phyloP scores from a whole-genome alignment of 2,113 vertebrate genomes.

The Crotalus helleri region DNA sequence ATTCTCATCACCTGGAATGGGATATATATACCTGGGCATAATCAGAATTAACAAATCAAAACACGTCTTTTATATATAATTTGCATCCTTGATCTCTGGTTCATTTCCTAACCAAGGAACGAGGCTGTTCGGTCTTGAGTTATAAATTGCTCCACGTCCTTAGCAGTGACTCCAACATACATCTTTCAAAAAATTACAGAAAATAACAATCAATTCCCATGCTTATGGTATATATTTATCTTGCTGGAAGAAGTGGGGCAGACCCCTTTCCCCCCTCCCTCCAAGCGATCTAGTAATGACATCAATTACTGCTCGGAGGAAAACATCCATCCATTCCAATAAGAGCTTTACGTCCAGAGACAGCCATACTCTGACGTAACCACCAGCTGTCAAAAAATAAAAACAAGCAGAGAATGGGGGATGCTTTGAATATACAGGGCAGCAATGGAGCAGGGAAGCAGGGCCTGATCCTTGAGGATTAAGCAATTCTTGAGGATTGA shows the following conservation, averaged over 20 bases:
- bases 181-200: neutral
- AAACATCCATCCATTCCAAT: neutral
- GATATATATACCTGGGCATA: neutral
- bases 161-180: neutral
- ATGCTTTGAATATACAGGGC: neutral
- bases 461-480: neutral
- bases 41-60: neutral
- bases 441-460: neutral
- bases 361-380: slow-evolving; percentile 1
- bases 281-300: neutral
- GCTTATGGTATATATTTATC: slow-evolving; percentile 11
- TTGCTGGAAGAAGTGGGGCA: neutral
- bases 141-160: neutral
- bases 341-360: neutral
- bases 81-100: neutral
- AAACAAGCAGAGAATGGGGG: too few relatives aligned
- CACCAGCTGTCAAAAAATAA: slow-evolving; percentile 7
- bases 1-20: neutral
- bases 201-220: neutral
- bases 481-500: neutral
- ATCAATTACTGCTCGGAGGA: slow-evolving; percentile 5
- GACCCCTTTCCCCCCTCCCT: neutral
- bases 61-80: neutral
- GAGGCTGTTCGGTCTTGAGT: neutral
- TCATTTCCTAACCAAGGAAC: neutral